Base-by-base conservation (phyloP, 1,140 invertebrate species). In the Panagrolaimus sp. region DNA sequence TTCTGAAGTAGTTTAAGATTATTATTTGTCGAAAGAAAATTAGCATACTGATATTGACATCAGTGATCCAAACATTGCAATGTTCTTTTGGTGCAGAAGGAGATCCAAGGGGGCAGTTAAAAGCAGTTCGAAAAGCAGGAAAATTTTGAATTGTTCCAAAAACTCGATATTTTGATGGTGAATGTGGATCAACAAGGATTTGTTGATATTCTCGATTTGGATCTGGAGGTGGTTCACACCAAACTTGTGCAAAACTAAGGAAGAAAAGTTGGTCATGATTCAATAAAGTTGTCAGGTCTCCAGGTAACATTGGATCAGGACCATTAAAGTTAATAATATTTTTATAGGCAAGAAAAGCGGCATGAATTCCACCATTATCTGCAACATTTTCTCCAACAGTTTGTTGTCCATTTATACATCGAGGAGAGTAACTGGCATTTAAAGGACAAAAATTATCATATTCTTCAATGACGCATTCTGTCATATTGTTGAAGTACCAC, bases 61-160 rank as follows among this genome's bases (percentile, higher is more conserved):
- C 38, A 14, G n/a, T 62, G 15, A 45, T 15, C 72, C 78, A 47
- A 1, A 47, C 46, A 47, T 47, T 4, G 4, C 46, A 47, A 47
- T 47, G 46, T 17, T 47, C 21, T 47, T 47, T 17, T 1, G 65
- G 65, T 0, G 65, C 46, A 1, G 17, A 67, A 0, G 0, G 5
- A 7, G 32, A 46, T 5, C 46, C 46, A 21, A 24, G 15, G 7
- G 32, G 32, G 15, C 65, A 67, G 1, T 67, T 67, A 15, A 67
- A 67, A 1, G 65, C 65, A 0, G 17, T 26, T 9, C 32, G 32
- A 15, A 67, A 67, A 1, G 65, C 43, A 0, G 52, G 9, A 17
- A 55, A 52, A 15, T 67, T 67, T 8, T 58, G 65, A 4, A 67
- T 6, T 10, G 43, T 58, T 7, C 65, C 65, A 12, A n/a, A 63